Base-by-base conservation (phyloP, 2,113 vertebrate genomes). In the Rousettus leschenaultii region DNA sequence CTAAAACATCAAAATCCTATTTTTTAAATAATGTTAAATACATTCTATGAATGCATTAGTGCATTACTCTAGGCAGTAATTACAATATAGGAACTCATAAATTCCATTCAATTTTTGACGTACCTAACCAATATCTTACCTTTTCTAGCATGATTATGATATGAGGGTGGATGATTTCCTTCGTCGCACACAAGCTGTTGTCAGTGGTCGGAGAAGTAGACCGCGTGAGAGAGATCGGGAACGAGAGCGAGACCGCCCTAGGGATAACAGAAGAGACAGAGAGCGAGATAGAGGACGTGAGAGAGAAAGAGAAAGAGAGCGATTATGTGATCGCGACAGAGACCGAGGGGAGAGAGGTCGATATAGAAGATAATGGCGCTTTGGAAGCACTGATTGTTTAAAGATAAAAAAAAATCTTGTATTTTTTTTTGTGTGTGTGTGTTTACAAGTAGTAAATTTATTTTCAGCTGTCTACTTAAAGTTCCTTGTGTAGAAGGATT, bases 101-200 rank as follows among this genome's bases (percentile, higher is more conserved):
- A 51, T 82, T 66, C 0, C n/a, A 12, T 68, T 57, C 22, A 38
- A 59, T 18, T 87, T 95, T 71, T 87, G 45, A 89, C 30, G 70
- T 89, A 18, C 48, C 73, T 87, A 86, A 94, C 8, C 28, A 7
- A 75, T 87, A 90, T 98, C 95, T 35, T 97, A 55, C 90, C 51
- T 95, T 96, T 96, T 95, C 33, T 98, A 99, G 99, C 99, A 99
- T 4, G 99, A 99, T 98, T 99, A 99, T 38, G 99, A 99, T 96
- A 99, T 99, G 99, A 99, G 99, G 14, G 99, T 99, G 93, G 99
- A 99, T 0, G 99, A 99, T 98, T 99, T 99, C 97, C 99, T 99
- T 97, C 99, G 99, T 61, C 99, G 99, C 51, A 99, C 99, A 0
- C 99, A 99, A 98, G 99, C 99, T 0, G 99, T 99, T 86, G 99